These are phyloP conservation scores for Dorcus parallelipipedus DNA, from an alignment of 2,888 invertebrate genomes.

Conservation along the genomic window DNA sequence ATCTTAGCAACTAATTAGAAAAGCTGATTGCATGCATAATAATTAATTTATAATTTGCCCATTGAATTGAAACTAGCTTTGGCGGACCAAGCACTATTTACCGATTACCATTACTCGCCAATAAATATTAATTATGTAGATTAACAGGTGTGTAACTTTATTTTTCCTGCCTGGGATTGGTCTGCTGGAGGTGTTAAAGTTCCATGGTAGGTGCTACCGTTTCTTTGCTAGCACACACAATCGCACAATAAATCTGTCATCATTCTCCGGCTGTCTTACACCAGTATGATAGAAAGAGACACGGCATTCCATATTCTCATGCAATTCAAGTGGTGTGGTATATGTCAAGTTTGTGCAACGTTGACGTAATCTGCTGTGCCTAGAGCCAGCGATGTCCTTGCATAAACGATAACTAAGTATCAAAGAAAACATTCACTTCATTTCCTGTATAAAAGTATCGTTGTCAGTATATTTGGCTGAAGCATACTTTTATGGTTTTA, in stretches of 20 bases:
- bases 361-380: conserved; percentile 29
- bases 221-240: conserved; percentile 4
- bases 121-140: conserved; percentile 25
- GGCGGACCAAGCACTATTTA: conserved; percentile 17
- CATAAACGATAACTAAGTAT: conserved; percentile 22
- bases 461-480: not conserved
- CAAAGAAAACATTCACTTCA: conserved; percentile 27
- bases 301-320: conserved; percentile 16
- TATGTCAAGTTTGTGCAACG: conserved; percentile 28
- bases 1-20: no score
- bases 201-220: conserved; percentile 3
- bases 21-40: no score
- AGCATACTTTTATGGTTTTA: no score
- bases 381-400: conserved; percentile 27
- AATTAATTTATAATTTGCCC: not conserved
- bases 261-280: not conserved
- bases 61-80: not conserved
- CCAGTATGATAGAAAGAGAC: not conserved
- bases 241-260: conserved; percentile 4
- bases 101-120: conserved; percentile 20
- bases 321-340: conserved; percentile 26
- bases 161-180: conserved; percentile 1
- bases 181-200: conserved; percentile 5
- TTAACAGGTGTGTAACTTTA: conserved; percentile 22
- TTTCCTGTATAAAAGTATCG: conserved; percentile 23